Conservation (phyloP, 2,888 invertebrate genomes). For the Blastobasis lacticolella region DNA sequence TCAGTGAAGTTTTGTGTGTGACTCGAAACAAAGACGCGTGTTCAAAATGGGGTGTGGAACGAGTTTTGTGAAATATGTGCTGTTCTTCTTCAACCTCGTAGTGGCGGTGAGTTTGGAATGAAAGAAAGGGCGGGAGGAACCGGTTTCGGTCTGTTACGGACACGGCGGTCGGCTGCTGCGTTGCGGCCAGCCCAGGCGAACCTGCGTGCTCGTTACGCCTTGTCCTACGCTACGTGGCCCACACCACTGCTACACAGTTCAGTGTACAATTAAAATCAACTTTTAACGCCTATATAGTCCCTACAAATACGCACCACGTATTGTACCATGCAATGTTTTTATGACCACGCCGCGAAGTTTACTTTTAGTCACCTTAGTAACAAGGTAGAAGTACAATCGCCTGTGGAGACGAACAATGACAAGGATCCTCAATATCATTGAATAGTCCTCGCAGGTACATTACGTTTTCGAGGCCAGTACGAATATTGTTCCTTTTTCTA, state of each 20-base stretch:
- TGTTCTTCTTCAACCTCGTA: conserved; percentile 85
- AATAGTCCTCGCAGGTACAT: too few relatives aligned
- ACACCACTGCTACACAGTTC: not conserved
- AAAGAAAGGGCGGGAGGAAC: conserved; percentile 43
- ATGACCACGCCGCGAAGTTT: too few relatives aligned
- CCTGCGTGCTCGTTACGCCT: conserved; percentile 11
- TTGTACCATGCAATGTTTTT: too few relatives aligned
- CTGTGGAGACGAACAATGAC: too few relatives aligned
- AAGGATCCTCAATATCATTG: too few relatives aligned
- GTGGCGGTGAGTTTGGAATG: conserved; percentile 80
- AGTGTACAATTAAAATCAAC: too few relatives aligned
- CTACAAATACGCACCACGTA: too few relatives aligned
- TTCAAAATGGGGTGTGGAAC: conserved; percentile 80
- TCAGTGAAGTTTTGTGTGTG: conserved; percentile 57
- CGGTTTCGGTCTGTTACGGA: conserved; percentile 55
- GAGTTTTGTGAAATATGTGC: conserved; percentile 85
- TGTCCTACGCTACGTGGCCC: conserved; percentile 16
- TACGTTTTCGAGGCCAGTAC: too few relatives aligned
- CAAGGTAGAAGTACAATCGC: too few relatives aligned
- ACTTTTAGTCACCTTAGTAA: too few relatives aligned
- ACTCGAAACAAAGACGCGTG: conserved; percentile 35
- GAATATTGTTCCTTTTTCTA: too few relatives aligned
- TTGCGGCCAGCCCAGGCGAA: conserved; percentile 36
- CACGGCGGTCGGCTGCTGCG: conserved; percentile 15
- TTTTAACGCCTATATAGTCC: too few relatives aligned